Evolutionary conservation across 2,888 invertebrate species (phyloP).

Genomic region (Lobophora halterata): DNA sequence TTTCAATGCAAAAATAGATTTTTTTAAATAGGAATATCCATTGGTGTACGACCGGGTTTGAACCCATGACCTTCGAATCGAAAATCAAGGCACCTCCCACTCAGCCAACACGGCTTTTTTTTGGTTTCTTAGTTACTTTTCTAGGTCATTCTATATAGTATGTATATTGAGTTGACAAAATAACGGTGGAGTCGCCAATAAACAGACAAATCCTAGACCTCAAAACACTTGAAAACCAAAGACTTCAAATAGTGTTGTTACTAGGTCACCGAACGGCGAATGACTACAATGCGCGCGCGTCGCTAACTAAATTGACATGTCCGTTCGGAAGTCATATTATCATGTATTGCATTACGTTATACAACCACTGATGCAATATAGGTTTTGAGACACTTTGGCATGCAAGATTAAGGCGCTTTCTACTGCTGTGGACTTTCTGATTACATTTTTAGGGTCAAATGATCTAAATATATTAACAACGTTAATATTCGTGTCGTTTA

Average conservation of each 20-base stretch:
- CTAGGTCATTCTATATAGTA: too few relatives aligned
- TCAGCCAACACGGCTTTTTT: too few relatives aligned
- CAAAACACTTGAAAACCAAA: too few relatives aligned
- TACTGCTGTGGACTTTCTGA: conserved; percentile 39
- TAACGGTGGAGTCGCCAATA: too few relatives aligned
- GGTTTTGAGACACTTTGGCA: conserved; percentile 54
- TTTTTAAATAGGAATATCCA: background rate
- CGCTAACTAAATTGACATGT: conserved; percentile 55
- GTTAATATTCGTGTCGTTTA: too few relatives aligned
- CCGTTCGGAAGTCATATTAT: conserved; percentile 73
- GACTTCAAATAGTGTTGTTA: conserved; percentile 5
- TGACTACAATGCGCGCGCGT: conserved; percentile 24
- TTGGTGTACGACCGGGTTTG: too few relatives aligned
- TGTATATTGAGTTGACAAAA: too few relatives aligned
- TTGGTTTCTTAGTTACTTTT: too few relatives aligned
- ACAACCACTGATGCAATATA: conserved; percentile 57
- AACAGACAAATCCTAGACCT: too few relatives aligned
- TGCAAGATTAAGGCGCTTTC: conserved; percentile 62
- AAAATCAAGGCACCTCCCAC: too few relatives aligned
- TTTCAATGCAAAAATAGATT: background rate
- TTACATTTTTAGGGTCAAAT: background rate
- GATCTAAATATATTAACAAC: too few relatives aligned
- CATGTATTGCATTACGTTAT: conserved; percentile 63
- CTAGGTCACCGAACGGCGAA: conserved; percentile 18
- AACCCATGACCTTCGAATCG: too few relatives aligned